Conservation (phyloP, 2,113 vertebrate genomes). For the Oncorhynchus gorbuscha region DNA sequence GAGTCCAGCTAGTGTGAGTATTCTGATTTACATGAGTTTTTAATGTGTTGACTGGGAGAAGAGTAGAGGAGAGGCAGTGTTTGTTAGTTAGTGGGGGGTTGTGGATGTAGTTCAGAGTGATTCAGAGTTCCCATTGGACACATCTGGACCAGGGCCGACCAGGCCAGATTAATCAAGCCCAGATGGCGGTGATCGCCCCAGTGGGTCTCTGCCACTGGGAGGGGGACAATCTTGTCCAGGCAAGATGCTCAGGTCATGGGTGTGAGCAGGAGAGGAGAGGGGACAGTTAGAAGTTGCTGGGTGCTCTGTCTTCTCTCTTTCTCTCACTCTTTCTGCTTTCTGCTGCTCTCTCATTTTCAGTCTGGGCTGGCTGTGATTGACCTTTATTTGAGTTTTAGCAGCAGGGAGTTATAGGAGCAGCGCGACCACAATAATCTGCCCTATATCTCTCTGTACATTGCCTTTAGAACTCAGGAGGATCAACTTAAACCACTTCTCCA, state of each 20-base stretch:
- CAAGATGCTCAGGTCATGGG: slow-evolving; percentile 45
- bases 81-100: background rate
- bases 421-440: slow-evolving; percentile 28
- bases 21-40: too few relatives aligned
- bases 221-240: slow-evolving; percentile 57
- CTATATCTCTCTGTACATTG: slow-evolving; percentile 35
- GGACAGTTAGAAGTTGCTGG: slow-evolving; percentile 9
- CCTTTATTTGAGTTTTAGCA: slow-evolving; percentile 42
- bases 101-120: background rate
- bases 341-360: background rate
- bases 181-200: slow-evolving; percentile 34
- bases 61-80: background rate
- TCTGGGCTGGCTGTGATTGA: slow-evolving; percentile 34
- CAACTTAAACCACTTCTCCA: background rate
- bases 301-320: background rate
- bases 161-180: slow-evolving; percentile 41
- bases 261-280: slow-evolving; percentile 32
- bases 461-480: slow-evolving; percentile 1
- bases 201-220: slow-evolving; percentile 36
- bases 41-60: background rate
- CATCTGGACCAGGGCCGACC: slow-evolving; percentile 19
- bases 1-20: too few relatives aligned
- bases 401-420: slow-evolving; percentile 48
- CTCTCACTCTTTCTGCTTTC: slow-evolving; percentile 12
- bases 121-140: slow-evolving; percentile 19